Evolutionary conservation across 2,888 invertebrate species (phyloP).

Genomic region (Cylloceria caligata): DNA sequence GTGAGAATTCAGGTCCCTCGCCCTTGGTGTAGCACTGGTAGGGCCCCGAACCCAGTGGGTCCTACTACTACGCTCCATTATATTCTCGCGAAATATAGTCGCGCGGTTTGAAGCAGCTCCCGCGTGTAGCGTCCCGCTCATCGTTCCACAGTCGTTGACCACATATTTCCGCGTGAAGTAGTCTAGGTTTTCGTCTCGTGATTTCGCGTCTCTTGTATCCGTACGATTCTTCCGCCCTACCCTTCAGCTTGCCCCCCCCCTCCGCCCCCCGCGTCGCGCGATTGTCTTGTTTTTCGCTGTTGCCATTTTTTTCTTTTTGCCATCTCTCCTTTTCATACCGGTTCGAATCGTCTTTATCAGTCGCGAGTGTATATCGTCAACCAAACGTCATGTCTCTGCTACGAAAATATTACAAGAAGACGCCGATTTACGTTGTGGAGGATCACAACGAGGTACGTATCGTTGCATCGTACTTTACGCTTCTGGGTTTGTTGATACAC

Average conservation of each 20-base stretch:
- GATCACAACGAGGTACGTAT: slow-evolving; percentile 89
- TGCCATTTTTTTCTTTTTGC: background rate
- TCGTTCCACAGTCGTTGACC: slow-evolving; percentile 74
- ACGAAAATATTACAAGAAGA: slow-evolving; percentile 87
- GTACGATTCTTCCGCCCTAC: slow-evolving; percentile 15
- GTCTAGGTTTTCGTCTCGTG: slow-evolving; percentile 57
- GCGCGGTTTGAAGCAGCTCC: slow-evolving; percentile 73
- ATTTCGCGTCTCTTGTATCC: slow-evolving; percentile 70
- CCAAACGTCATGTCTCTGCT: slow-evolving; percentile 44
- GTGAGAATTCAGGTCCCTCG: slow-evolving; percentile 74
- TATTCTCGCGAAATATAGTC: slow-evolving; percentile 75
- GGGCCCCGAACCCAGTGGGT: slow-evolving; percentile 63
- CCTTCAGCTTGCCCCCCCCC: no score
- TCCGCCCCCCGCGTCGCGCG: slow-evolving; percentile 34
- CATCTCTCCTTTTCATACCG: slow-evolving; percentile 26
- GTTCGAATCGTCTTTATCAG: slow-evolving; percentile 2
- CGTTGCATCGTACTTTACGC: slow-evolving; percentile 25
- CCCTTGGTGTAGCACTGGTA: slow-evolving; percentile 34
- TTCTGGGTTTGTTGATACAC: slow-evolving; percentile 43
- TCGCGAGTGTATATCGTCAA: slow-evolving; percentile 36
- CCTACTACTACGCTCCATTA: slow-evolving; percentile 71
- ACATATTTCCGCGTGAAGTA: slow-evolving; percentile 78
- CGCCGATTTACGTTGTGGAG: slow-evolving; percentile 92
- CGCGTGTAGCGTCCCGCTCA: slow-evolving; percentile 69
- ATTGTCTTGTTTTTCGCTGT: slow-evolving; percentile 64